Percentiles rank a stretch among this genome's conserved stretches.
phyloP scores from a whole-genome alignment of 2,888 invertebrate genomes.

The Allygus modestus region DNA sequence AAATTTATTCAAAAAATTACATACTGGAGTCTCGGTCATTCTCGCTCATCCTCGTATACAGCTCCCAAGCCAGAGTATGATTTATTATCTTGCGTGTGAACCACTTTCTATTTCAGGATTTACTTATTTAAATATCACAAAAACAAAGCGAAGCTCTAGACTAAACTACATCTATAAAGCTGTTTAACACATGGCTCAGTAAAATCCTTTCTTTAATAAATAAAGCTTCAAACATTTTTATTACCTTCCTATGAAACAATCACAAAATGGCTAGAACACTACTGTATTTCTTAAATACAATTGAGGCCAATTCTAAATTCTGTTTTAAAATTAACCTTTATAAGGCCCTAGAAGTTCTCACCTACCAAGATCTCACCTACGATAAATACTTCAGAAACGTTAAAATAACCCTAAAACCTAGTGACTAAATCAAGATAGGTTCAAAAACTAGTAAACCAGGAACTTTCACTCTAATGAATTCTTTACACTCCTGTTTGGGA shows the following conservation, averaged over 20 bases:
- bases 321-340: not conserved
- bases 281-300: not conserved
- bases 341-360: not conserved
- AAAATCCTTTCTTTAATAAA: not conserved
- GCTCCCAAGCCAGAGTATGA: conserved; percentile 11
- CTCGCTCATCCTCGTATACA: not conserved
- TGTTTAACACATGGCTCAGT: conserved; percentile 17
- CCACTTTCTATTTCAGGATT: conserved; percentile 7
- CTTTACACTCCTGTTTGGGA: conserved; percentile 2
- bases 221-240: not conserved
- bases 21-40: too few relatives aligned
- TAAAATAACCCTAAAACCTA: conserved; percentile 4
- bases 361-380: conserved; percentile 1
- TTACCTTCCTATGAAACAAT: not conserved
- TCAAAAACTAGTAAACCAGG: not conserved
- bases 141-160: conserved; percentile 16
- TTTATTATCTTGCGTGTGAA: not conserved
- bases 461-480: not conserved
- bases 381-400: conserved; percentile 1
- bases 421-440: conserved; percentile 24
- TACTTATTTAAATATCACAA: not conserved
- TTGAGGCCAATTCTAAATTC: not conserved
- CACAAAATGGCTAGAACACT: not conserved
- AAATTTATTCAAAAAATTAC: too few relatives aligned
- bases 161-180: conserved; percentile 20